A percentile compares a stretch with the other conserved stretches of the same genome.
Evolutionary conservation across 2,888 invertebrate genomes (phyloP).

Genomic region (Carcina quercana): DNA sequence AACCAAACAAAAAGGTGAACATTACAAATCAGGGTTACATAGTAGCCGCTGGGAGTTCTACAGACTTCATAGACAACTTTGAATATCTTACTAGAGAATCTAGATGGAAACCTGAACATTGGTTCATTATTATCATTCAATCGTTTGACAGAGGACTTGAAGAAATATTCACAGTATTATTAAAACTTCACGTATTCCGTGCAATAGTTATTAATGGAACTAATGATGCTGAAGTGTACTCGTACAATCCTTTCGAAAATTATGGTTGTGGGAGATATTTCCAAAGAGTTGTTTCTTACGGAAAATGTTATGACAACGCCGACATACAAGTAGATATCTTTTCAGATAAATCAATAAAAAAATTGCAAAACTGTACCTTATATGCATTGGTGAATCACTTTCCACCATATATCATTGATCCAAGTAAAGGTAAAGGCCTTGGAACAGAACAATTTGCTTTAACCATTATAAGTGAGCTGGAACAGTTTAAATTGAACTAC

Average conservation of each 20-base stretch:
- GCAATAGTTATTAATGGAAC: constrained; percentile 32
- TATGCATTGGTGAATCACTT: constrained; percentile 30
- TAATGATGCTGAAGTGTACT: constrained; percentile 27
- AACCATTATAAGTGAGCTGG: constrained; percentile 27
- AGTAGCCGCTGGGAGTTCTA: constrained; percentile 19
- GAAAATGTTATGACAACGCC: constrained; percentile 27
- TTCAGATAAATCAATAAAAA: constrained; percentile 29
- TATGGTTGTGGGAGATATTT: constrained; percentile 45
- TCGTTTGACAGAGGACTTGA: constrained; percentile 16
- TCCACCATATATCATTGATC: constrained; percentile 32
- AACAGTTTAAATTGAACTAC: constrained; percentile 33
- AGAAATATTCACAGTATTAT: constrained; percentile 31
- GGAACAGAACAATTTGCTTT: constrained; percentile 33
- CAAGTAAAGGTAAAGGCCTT: background rate
- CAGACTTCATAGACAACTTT: constrained; percentile 19
- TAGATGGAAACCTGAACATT: constrained; percentile 35
- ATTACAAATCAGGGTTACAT: constrained; percentile 24
- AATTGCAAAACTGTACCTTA: constrained; percentile 38
- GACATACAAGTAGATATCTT: constrained; percentile 23
- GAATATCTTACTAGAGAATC: constrained; percentile 20
- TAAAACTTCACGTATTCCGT: constrained; percentile 26
- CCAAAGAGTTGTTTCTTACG: constrained; percentile 28
- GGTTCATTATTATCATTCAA: constrained; percentile 30
- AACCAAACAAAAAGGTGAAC: background rate
- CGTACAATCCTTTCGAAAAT: constrained; percentile 46